phyloP scores from a whole-genome alignment of 2,888 invertebrate species.

The Tetrapedia diversipes region DNA sequence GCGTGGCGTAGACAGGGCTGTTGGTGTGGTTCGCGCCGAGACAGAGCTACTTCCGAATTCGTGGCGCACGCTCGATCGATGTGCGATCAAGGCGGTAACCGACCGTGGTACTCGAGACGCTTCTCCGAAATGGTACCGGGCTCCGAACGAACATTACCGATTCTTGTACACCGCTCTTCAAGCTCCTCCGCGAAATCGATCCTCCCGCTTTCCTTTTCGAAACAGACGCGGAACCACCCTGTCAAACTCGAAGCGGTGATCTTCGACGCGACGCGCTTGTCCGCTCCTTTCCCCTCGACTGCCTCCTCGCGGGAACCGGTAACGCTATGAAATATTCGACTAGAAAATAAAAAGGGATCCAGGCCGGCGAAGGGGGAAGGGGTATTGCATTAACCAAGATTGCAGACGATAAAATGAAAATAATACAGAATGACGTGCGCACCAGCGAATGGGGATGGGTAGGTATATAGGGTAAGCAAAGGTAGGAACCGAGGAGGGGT shows the following conservation, averaged over 20 bases:
- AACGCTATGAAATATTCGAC: conserved; percentile 80
- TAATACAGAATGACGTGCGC: conserved; percentile 81
- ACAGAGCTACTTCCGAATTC: conserved; percentile 10
- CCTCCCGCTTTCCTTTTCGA: not conserved
- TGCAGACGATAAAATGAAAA: conserved; percentile 82
- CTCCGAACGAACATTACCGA: conserved; percentile 2
- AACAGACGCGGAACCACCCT: no score
- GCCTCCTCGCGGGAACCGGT: conserved; percentile 60
- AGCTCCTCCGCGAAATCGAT: not conserved
- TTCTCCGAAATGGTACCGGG: conserved; percentile 12
- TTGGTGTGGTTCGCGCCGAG: conserved; percentile 20
- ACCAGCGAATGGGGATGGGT: conserved; percentile 48
- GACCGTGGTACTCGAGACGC: conserved; percentile 9
- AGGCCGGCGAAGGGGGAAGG: conserved; percentile 61
- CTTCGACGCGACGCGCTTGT: not conserved
- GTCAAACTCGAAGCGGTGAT: not conserved
- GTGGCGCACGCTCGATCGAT: conserved; percentile 44
- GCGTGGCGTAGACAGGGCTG: conserved; percentile 47
- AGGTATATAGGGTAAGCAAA: conserved; percentile 39
- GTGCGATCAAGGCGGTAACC: conserved; percentile 42
- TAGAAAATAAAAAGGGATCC: conserved; percentile 73
- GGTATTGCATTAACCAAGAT: conserved; percentile 82
- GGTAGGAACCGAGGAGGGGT: conserved; percentile 1
- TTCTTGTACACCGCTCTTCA: not conserved
- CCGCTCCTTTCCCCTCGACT: conserved; percentile 1